phyloP scores from a whole-genome alignment of 1,140 invertebrate species.

The Berghia stephanieae region DNA sequence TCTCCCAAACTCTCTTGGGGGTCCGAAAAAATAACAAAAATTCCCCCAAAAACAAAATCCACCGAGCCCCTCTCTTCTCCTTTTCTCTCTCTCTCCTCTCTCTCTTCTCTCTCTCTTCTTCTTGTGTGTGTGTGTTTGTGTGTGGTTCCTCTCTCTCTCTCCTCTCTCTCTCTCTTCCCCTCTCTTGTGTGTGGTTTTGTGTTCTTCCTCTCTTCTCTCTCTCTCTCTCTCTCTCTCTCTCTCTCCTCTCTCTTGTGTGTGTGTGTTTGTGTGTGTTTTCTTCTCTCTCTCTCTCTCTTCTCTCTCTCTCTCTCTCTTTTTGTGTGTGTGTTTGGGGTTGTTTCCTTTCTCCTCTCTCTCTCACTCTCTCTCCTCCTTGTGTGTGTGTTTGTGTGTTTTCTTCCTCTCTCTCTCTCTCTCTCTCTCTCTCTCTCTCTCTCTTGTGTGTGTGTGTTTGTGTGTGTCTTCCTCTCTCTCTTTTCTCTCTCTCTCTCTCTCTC shows the following conservation, averaged over 20 bases:
- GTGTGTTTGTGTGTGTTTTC: too few species aligned
- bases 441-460: background rate
- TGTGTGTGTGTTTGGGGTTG: background rate
- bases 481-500: background rate
- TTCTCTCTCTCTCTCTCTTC: background rate
- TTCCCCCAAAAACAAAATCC: background rate
- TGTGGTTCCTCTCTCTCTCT: background rate
- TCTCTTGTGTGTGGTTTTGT: background rate
- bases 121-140: background rate
- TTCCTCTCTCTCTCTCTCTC: background rate
- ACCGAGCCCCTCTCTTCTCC: background rate
- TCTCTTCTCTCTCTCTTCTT: slow-evolving; percentile 13
- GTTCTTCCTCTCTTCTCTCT: background rate
- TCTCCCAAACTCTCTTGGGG: background rate
- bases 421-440: background rate
- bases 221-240: background rate
- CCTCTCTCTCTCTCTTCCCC: background rate
- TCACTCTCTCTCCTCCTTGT: background rate
- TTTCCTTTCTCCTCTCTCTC: background rate
- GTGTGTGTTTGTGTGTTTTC: background rate
- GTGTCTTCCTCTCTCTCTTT: background rate
- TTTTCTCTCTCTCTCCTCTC: background rate
- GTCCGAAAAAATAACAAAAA: background rate
- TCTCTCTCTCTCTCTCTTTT: background rate
- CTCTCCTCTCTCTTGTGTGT: too few species aligned